Evolutionary conservation across 92 coral and sea anemone species (phyloP), one percentile per base, ranked within the genome.

Genomic region (Actinostola sp.): DNA sequence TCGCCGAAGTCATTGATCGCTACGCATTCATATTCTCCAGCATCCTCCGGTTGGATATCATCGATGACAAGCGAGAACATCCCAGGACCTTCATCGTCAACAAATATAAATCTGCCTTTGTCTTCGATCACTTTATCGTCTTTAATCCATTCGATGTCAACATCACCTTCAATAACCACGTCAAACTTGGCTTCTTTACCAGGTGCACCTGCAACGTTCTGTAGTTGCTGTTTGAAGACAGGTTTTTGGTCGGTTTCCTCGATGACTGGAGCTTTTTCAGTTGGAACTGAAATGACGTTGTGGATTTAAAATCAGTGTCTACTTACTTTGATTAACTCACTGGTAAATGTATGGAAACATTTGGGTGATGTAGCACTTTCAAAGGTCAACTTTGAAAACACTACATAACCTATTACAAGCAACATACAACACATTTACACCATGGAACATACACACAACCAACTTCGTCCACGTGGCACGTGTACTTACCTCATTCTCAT

Each of bases 71-170:
- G 52, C 5, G 81, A 75, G 55, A 44, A 64, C 81, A 46, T 75
- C 4, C 72, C 70, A 11, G 89, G 92, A 29, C 80, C 95, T 26
- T 78, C 86, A 63, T 91, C 90, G 50, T 94, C 97, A 16, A 91
- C 77, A 45, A 94, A 64, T 62, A 88, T 81, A 81, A 76, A 85
- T 55, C 98, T 97, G 34, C 98, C 97, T 66, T 91, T 81, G 51
- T 94, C 98, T 58, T 92, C 95, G 50, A 94, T 71, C 36, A 67
- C 77, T 51, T 82, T 70, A 10, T 83, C 88, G n/a, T 91, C 97
- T 72, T 88, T 94, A 73, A 73, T 76, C 98, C 98, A 94, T 54
- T 85, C 93, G 28, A 93, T 89, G 11, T 88, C 97, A 19, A 88
- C 88, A 68, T 89, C 89, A 0, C 75, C 78, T 13, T 89, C 86